phyloP scores from a whole-genome alignment of 2,113 vertebrate genomes.

The Oostethus manadensis region DNA sequence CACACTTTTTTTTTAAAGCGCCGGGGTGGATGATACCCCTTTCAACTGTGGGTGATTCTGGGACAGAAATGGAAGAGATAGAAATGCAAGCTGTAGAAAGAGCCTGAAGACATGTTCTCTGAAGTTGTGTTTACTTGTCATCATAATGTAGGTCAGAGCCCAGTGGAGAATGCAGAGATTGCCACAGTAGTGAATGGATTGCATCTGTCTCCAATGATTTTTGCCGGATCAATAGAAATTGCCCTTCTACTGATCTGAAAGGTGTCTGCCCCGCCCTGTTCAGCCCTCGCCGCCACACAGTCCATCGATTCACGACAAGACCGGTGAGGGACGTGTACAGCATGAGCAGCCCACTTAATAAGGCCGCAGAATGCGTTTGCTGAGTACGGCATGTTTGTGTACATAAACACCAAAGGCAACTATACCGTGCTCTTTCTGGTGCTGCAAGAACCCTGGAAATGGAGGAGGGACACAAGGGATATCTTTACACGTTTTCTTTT shows the following conservation, averaged over 20 bases:
- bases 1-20: constrained; percentile 8
- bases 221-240: constrained; percentile 51
- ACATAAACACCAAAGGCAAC: constrained; percentile 2
- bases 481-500: not conserved
- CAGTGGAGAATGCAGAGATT: constrained; percentile 46
- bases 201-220: constrained; percentile 47
- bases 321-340: constrained; percentile 24
- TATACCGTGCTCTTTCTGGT: constrained; percentile 3
- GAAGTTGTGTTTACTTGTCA: constrained; percentile 70
- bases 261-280: constrained; percentile 23
- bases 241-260: constrained; percentile 47
- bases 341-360: constrained; percentile 37
- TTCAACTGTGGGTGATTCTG: constrained; percentile 9
- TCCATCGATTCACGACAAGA: constrained; percentile 48
- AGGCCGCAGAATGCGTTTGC: constrained; percentile 37
- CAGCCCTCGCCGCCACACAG: constrained; percentile 17
- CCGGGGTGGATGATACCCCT: not conserved
- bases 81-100: constrained; percentile 15
- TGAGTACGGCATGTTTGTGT: constrained; percentile 40
- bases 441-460: constrained; percentile 10
- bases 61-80: constrained; percentile 19
- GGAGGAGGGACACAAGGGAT: not conserved
- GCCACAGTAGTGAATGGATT: constrained; percentile 36
- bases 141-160: constrained; percentile 70
- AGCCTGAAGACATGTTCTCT: constrained; percentile 41